Conservation (phyloP, 2,888 invertebrate genomes). For the Drosophila pseudotakahashii region DNA sequence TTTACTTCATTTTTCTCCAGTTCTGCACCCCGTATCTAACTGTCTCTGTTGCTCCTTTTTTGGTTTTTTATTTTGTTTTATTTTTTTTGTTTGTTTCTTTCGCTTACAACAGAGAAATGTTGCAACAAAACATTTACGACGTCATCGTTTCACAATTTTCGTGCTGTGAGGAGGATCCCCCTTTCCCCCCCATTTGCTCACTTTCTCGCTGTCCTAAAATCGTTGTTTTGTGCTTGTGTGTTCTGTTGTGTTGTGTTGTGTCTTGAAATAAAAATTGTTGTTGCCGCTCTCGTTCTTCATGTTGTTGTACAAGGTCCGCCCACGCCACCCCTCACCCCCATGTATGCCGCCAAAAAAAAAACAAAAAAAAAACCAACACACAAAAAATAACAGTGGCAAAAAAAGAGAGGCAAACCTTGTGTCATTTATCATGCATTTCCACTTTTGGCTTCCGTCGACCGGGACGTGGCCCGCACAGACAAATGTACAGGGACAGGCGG, state of each 20-base stretch:
- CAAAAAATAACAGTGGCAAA: conserved; percentile 17
- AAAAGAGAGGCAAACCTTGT: conserved; percentile 61
- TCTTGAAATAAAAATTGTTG: conserved; percentile 47
- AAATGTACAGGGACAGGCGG: conserved; percentile 55
- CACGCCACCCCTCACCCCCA: neutral
- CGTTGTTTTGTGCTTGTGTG: conserved; percentile 28
- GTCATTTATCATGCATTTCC: conserved; percentile 81
- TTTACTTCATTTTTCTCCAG: conserved; percentile 48
- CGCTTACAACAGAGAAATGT: conserved; percentile 48
- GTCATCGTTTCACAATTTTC: conserved; percentile 77
- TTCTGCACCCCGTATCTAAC: conserved; percentile 16
- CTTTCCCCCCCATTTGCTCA: conserved; percentile 1
- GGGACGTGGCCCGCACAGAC: conserved; percentile 68
- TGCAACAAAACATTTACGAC: conserved; percentile 79
- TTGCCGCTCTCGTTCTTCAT: conserved; percentile 39
- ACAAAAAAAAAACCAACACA: conserved; percentile 1
- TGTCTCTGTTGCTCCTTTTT: conserved; percentile 5
- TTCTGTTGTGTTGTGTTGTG: conserved; percentile 14
- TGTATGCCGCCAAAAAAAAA: neutral
- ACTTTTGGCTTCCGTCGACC: conserved; percentile 78
- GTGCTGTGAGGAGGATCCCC: conserved; percentile 45
- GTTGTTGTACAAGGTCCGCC: conserved; percentile 29
- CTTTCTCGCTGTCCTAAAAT: conserved; percentile 15
- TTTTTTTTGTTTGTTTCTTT: conserved; percentile 42
- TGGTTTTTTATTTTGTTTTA: conserved; percentile 15